These are phyloP conservation scores for Melanostigma gelatinosum DNA, from an alignment of 2,113 vertebrate species.

Conservation along the genomic window DNA sequence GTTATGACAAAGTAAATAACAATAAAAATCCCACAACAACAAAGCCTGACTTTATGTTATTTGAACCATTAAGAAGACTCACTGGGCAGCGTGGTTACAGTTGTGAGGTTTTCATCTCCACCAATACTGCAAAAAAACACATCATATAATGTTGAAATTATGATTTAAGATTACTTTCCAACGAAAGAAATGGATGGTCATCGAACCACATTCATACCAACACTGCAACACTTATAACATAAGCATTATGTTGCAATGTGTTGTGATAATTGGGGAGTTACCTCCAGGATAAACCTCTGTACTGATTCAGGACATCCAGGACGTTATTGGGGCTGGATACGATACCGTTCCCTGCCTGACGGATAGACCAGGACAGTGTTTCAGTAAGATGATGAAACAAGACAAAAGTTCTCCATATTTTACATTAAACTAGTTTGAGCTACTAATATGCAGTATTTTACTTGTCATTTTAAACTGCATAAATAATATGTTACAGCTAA, in stretches of 20 bases:
- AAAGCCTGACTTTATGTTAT: not conserved
- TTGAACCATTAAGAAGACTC: constrained; percentile 70
- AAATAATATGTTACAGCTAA: not conserved
- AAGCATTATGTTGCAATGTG: not conserved
- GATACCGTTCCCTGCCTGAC: constrained; percentile 90
- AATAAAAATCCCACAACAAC: not conserved
- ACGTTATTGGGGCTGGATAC: constrained; percentile 76
- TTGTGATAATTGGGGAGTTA: constrained; percentile 63
- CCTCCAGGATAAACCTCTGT: constrained; percentile 94
- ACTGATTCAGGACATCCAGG: constrained; percentile 82
- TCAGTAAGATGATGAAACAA: not conserved
- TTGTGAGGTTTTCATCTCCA: constrained; percentile 87
- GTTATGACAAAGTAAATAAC: constrained; percentile 37
- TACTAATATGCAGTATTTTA: not conserved
- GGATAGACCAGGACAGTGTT: not conserved
- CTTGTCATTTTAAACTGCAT: not conserved
- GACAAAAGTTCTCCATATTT: not conserved
- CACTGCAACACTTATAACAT: not conserved
- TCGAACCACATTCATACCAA: not conserved
- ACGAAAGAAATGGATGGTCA: not conserved
- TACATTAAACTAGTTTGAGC: not conserved
- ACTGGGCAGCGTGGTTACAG: constrained; percentile 92
- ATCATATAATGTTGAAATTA: not conserved
- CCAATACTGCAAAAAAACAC: constrained; percentile 84
- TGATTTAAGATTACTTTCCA: not conserved